Evolutionary conservation across 2,113 vertebrate species (phyloP).

Genomic region (Thymallus thymallus): DNA sequence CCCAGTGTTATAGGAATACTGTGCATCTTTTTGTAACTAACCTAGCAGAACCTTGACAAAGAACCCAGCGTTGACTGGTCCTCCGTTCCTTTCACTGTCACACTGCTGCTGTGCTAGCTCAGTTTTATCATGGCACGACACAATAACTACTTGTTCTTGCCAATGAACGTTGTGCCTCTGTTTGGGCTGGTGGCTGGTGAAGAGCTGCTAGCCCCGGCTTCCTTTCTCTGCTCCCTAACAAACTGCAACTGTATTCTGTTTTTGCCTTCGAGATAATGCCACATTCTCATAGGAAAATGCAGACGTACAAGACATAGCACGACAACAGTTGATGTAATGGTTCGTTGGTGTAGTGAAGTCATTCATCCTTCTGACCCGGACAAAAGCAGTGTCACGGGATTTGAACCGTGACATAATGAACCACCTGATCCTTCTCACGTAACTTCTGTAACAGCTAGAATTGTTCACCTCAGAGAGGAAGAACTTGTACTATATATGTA

Average conservation of each 20-base stretch:
- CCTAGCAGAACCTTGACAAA: slow-evolving; percentile 32
- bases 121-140: slow-evolving; percentile 55
- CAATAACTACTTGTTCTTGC: slow-evolving; percentile 66
- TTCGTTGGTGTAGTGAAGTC: not conserved
- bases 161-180: slow-evolving; percentile 42
- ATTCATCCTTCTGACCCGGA: slow-evolving; percentile 38
- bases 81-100: slow-evolving; percentile 47
- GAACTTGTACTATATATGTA: slow-evolving; percentile 27
- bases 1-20: not conserved
- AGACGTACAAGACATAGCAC: slow-evolving; percentile 18
- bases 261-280: slow-evolving; percentile 34
- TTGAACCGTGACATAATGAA: not conserved
- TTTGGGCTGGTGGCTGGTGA: slow-evolving; percentile 32
- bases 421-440: not conserved
- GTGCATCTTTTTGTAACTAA: not conserved
- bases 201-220: slow-evolving; percentile 16
- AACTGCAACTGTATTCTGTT: slow-evolving; percentile 32
- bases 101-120: slow-evolving; percentile 35
- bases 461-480: slow-evolving; percentile 11
- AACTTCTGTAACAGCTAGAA: not conserved
- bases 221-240: slow-evolving; percentile 40
- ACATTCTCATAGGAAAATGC: slow-evolving; percentile 52
- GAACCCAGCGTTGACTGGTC: slow-evolving; percentile 51
- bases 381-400: slow-evolving; percentile 24
- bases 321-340: slow-evolving; percentile 44